These are phyloP conservation scores for Gallinago undulata DNA, from an alignment of 2,113 vertebrate species.

Conservation along the genomic window DNA sequence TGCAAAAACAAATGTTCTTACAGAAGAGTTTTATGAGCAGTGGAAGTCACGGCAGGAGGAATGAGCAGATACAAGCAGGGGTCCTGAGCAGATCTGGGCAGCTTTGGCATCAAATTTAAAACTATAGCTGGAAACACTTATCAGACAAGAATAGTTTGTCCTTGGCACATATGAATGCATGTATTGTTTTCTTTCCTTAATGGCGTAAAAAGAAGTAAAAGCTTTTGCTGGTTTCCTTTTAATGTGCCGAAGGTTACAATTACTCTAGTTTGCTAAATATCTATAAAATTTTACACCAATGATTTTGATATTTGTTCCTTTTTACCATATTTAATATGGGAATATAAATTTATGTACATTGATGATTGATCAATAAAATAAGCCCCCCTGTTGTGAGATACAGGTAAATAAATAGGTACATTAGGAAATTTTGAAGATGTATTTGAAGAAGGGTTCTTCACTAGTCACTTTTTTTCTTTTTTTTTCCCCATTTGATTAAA, in stretches of 20 bases:
- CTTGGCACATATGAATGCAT: background rate
- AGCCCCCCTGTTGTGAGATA: background rate
- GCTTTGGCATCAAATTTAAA: background rate
- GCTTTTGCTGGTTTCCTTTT: background rate
- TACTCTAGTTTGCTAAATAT: background rate
- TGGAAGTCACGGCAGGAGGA: background rate
- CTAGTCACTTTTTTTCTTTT: background rate
- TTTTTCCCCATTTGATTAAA: background rate
- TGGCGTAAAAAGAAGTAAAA: background rate
- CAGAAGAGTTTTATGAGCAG: background rate
- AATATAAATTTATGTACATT: background rate
- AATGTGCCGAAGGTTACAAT: background rate
- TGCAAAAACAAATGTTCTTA: background rate
- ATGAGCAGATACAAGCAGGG: background rate
- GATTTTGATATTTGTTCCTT: background rate
- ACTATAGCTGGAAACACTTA: background rate
- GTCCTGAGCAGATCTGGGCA: background rate
- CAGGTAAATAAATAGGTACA: background rate
- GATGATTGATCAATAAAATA: background rate
- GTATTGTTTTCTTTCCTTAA: background rate
- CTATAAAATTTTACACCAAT: background rate
- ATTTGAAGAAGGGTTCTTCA: background rate
- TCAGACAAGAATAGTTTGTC: background rate
- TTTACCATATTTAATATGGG: background rate
- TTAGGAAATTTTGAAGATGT: background rate